A percentile compares a stretch with the other conserved stretches of the same genome.
phyloP scores from a whole-genome alignment of 2,797 vertebrate genomes.

The Poeciliopsis turneri region DNA sequence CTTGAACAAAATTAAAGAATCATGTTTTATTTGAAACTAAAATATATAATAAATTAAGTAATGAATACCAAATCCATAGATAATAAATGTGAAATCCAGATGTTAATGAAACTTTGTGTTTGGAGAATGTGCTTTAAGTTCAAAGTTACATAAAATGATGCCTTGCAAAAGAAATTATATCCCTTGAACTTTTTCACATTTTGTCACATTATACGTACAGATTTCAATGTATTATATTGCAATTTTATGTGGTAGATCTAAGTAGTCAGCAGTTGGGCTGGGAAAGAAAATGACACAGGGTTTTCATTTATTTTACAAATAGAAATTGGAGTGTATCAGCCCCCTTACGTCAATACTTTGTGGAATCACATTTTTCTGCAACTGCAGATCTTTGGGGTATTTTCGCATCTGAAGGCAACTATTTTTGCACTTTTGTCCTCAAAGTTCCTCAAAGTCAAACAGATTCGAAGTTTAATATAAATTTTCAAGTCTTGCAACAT shows the following conservation, averaged over 20 bases:
- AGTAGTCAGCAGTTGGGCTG: background rate
- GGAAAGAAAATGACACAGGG: background rate
- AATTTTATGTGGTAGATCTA: background rate
- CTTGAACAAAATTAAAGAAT: background rate
- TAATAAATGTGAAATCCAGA: background rate
- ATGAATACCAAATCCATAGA: background rate
- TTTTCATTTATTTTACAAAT: background rate
- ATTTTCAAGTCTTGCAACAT: background rate
- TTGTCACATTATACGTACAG: background rate
- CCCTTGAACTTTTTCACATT: background rate
- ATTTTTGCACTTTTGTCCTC: background rate
- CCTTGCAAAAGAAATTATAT: background rate
- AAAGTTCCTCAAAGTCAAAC: background rate
- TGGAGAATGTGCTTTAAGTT: background rate
- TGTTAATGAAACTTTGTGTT: background rate
- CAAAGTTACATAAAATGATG: background rate
- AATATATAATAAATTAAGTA: background rate
- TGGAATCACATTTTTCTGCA: background rate
- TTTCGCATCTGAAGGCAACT: background rate
- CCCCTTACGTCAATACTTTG: background rate
- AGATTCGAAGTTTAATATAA: background rate
- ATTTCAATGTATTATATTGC: background rate
- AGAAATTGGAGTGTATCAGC: background rate
- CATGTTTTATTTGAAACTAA: background rate
- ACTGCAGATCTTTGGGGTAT: background rate